phyloP scores from a whole-genome alignment of 2,797 vertebrate species.

The Garrulus glandarius region DNA sequence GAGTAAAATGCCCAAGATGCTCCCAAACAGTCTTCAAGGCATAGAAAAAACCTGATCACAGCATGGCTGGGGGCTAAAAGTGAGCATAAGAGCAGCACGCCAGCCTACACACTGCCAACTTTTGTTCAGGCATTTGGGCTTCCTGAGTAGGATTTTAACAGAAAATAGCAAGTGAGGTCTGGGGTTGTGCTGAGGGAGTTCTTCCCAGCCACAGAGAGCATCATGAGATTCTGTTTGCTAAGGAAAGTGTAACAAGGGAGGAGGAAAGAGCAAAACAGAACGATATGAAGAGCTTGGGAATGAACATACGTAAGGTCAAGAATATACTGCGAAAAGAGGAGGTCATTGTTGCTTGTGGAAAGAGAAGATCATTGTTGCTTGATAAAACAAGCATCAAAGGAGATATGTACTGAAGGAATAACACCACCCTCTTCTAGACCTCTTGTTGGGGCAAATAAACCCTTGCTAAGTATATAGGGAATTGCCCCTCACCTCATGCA shows the following conservation, averaged over 20 bases:
- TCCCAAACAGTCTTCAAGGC: background rate
- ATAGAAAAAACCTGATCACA: background rate
- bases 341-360: background rate
- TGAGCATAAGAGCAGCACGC: background rate
- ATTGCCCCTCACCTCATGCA: background rate
- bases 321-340: background rate
- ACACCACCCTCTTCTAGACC: background rate
- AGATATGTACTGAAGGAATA: background rate
- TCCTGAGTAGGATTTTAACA: background rate
- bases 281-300: background rate
- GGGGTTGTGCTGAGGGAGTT: background rate
- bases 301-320: background rate
- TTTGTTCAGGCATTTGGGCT: background rate
- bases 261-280: background rate
- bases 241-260: background rate
- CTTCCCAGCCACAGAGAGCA: background rate
- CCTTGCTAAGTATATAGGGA: background rate
- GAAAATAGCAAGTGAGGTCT: background rate
- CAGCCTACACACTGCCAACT: background rate
- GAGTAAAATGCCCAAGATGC: background rate
- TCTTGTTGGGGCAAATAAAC: background rate
- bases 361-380: background rate
- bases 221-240: background rate
- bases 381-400: background rate
- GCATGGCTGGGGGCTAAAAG: background rate